phyloP scores from a whole-genome alignment of 2,888 invertebrate genomes.

The Dasysyrphus albostriatus region DNA sequence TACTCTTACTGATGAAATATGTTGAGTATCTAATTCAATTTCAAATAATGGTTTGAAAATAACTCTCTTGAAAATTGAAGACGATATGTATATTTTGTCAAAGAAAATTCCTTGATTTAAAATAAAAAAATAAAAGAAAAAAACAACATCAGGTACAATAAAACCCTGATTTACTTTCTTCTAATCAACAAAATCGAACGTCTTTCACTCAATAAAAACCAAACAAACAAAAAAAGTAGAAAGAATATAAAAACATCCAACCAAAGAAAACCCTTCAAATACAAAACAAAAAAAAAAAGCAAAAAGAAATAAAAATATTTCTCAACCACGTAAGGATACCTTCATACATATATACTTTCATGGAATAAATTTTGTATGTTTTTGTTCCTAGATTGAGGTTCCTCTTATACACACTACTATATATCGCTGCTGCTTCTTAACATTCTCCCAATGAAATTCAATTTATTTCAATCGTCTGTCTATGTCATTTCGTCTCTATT shows the following conservation, averaged over 20 bases:
- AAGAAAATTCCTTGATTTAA: conserved; percentile 18
- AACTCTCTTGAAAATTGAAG: conserved; percentile 15
- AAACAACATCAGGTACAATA: conserved; percentile 26
- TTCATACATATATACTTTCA: not conserved
- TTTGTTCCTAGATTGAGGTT: not conserved
- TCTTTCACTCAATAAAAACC: conserved; percentile 47
- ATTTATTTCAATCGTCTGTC: conserved; percentile 69
- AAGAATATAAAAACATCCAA: conserved; percentile 17
- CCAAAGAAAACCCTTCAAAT: not conserved
- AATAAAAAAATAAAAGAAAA: not conserved
- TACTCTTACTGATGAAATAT: conserved; percentile 8
- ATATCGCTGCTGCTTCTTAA: not conserved
- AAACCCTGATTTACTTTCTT: conserved; percentile 40
- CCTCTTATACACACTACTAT: not conserved
- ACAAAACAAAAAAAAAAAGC: not conserved
- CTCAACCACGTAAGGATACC: conserved; percentile 41
- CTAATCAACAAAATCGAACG: conserved; percentile 41
- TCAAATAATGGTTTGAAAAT: conserved; percentile 33
- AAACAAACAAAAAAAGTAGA: not conserved
- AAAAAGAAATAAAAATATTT: conserved; percentile 24
- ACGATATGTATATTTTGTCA: conserved; percentile 8
- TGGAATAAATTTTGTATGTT: conserved; percentile 39
- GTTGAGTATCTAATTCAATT: conserved; percentile 34
- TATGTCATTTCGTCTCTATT: conserved; percentile 47
- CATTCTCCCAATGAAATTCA: conserved; percentile 54